Evolutionary conservation across 2,113 vertebrate genomes (phyloP).

Genomic region (Marcusenius ussheri): DNA sequence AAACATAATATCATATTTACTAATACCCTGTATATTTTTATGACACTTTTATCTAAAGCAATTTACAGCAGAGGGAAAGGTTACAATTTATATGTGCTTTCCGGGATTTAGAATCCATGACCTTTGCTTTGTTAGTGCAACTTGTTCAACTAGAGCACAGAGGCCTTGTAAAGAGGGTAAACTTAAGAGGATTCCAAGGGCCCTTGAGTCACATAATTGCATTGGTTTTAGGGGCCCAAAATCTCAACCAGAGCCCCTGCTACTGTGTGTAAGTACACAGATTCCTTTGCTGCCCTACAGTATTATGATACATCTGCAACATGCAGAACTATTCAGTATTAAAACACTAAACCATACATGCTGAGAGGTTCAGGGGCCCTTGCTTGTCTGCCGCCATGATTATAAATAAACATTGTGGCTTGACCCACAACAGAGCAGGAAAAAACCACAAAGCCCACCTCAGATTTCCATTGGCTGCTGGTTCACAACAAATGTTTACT

Average conservation of each 20-base stretch:
- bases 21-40: neutral
- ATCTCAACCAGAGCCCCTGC: neutral
- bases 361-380: neutral
- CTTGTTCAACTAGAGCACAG: neutral
- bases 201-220: neutral
- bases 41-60: neutral
- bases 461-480: neutral
- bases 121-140: neutral
- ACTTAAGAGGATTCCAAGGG: neutral
- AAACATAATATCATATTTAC: neutral
- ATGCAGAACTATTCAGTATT: neutral
- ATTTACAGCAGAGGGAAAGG: neutral
- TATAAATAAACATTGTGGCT: slow-evolving; percentile 5
- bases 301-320: neutral
- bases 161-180: neutral
- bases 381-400: neutral
- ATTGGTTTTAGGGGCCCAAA: neutral
- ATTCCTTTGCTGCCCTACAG: neutral
- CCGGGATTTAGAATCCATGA: neutral
- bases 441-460: neutral
- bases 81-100: neutral
- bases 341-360: neutral
- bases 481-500: neutral
- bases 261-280: neutral
- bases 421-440: neutral